A percentile compares a stretch with the other conserved stretches of the same genome.
phyloP scores from a whole-genome alignment of 2,888 invertebrate species.

The Papilio demoleus region DNA sequence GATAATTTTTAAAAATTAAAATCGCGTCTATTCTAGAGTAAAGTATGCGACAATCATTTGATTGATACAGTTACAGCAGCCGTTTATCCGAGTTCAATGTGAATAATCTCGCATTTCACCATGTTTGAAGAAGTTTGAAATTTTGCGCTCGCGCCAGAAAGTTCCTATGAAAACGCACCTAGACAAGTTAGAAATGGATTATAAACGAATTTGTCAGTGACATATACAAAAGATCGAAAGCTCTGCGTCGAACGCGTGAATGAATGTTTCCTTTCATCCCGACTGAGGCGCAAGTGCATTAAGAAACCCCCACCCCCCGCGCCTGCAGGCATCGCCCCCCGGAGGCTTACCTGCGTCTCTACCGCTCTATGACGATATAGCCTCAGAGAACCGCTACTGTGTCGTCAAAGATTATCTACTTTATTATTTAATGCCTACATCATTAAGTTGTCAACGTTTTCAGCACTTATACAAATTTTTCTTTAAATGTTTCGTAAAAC shows the following conservation, averaged over 20 bases:
- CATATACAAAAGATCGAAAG: conserved; percentile 45
- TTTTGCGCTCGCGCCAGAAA: no score
- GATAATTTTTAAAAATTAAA: no score
- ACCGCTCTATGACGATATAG: conserved; percentile 57
- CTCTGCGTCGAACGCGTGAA: conserved; percentile 46
- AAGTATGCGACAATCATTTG: no score
- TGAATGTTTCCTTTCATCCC: conserved; percentile 53
- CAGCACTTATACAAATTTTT: background rate
- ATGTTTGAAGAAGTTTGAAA: no score
- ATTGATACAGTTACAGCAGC: no score
- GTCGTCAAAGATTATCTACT: conserved; percentile 55
- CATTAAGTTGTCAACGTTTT: conserved; percentile 29
- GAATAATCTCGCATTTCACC: no score
- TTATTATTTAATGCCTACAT: conserved; percentile 31
- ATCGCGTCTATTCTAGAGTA: no score
- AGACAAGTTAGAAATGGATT: background rate
- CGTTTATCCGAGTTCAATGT: no score
- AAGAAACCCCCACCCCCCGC: conserved; percentile 49
- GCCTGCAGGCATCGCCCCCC: conserved; percentile 46
- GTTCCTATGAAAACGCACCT: no score
- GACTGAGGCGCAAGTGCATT: conserved; percentile 65
- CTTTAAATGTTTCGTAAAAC: no score
- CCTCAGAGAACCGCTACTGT: conserved; percentile 70
- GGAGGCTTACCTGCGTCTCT: conserved; percentile 75
- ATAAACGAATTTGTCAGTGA: background rate